A percentile compares a stretch with the other conserved stretches of the same genome.
These are phyloP conservation scores for Plecturocebus donacophilus DNA, from an alignment of 2,113 vertebrate genomes.

Conservation along the genomic window DNA sequence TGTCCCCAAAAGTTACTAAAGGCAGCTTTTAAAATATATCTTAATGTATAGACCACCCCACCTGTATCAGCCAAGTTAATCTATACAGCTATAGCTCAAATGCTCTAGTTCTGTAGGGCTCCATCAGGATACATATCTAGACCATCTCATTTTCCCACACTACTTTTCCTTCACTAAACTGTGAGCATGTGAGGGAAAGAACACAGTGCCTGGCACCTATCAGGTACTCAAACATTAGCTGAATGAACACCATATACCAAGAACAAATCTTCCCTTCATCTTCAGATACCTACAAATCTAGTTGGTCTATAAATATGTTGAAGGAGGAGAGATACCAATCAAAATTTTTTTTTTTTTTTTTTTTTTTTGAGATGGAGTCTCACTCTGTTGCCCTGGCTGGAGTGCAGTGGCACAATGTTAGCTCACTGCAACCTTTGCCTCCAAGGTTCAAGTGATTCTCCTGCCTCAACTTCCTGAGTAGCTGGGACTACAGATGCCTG, in stretches of 20 bases:
- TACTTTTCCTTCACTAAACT: background rate
- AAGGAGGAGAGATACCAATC: background rate
- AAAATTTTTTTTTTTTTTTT: no score
- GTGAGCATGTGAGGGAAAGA: background rate
- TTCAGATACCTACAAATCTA: slow-evolving; percentile 44
- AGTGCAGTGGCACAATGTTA: no score
- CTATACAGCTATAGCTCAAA: background rate
- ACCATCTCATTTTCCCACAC: background rate
- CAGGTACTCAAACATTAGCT: background rate
- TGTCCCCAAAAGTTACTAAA: background rate
- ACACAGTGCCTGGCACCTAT: background rate
- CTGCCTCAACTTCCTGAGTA: no score
- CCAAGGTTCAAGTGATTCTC: no score
- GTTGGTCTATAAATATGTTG: background rate
- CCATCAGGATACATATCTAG: background rate
- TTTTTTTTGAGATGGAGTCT: no score
- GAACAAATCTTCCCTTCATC: slow-evolving; percentile 20
- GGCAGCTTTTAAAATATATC: background rate
- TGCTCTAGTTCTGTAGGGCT: background rate
- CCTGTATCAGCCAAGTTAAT: background rate
- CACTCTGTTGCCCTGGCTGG: no score
- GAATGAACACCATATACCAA: background rate
- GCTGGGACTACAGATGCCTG: no score
- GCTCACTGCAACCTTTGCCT: no score
- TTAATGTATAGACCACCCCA: background rate